Base-by-base conservation (phyloP, 2,113 vertebrate genomes). In the Geothlypis trichas region DNA sequence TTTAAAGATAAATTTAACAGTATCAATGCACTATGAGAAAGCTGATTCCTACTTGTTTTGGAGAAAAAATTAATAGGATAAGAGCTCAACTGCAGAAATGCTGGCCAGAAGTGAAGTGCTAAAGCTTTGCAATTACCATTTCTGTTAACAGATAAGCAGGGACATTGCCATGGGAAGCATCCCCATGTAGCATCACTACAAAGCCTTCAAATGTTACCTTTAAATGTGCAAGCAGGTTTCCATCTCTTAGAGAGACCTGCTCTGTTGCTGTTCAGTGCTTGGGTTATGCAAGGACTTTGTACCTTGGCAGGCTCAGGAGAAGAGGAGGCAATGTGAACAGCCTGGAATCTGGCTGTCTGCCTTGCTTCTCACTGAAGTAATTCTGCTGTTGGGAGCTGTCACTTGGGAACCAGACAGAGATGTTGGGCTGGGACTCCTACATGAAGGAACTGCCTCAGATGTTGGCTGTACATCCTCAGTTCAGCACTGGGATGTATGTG, bases 251-350 rank as follows among this genome's bases (percentile, higher is more conserved):
- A 63, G 73, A 87, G 52, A 88, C 35, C 75, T 59, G 61, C 57
- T 87, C 19, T 47, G 65, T 75, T 68, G 80, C 69, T 72, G 73
- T 21, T 95, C 66, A 37, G 74, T 33, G 66, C 81, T 63, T 4
- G 19, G 95, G 93, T 96, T 94, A 95, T 37, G 87, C 95, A 94
- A 95, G 95, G 96, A 92, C 94, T 92, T 95, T 72, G 89, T 94
- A 61, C 84, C 73, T 77, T 95, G 89, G 94, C 95, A 97, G 69
- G 51, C 93, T 95, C 51, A 30, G 86, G 74, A 93, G 89, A 74
- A 59, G 93, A 89, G 73, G 61, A 77, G 88, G 93, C 93, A 90
- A 84, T 31, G 69, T 8, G 84, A 92, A 79, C 77, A 95, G 94
- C 61, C 89, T 95, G 92, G 84, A 95, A 97, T 52, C 47, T 96